Evolutionary conservation across 2,888 invertebrate genomes (phyloP), one percentile per base, ranked within the genome.

Genomic region (Drosophila falleni): DNA sequence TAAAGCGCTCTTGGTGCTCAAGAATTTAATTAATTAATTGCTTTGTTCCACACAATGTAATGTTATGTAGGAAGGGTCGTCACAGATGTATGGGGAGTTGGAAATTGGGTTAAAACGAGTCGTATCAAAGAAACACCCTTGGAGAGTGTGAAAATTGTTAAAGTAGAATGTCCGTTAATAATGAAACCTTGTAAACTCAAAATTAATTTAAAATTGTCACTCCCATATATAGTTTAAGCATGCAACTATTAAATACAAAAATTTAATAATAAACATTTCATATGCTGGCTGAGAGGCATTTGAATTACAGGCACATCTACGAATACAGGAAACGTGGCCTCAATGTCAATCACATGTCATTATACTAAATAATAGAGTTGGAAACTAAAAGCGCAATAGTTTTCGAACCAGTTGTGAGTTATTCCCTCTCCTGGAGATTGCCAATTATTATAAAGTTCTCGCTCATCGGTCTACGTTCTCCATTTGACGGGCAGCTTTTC

Each of bases 21-120:
- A 86, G 86, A 88, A 88, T 82, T 88, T 87, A 84, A 87, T 84
- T 84, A 84, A 84, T 88, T 84, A 88, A 84, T 82, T 86, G 80
- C 73, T 70, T 65, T 74, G 61, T 51, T 51, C 39, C 37, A 11
- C 39, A 49, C 59, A 72, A 59, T 71, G 63, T 49, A 54, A 60
- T 53, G 60, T 56, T 50, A 23, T 47, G 46, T 54, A 11, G 55
- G 42, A 29, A 19, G 50, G 53, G 39, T 26, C 31, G 19, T n/a
- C 23, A 23, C 16, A 10, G 15, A 37, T 37, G 23, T n/a, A 33
- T 49, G 35, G 62, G 74, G 51, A 44, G 41, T 41, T 44, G 44
- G n/a, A 29, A 78, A 78, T 39, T 79, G 46, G 79, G 77, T 74
- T 75, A 71, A 47, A 29, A 10, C n/a, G 9, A 41, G 19, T 10